Conservation (phyloP, 2,113 vertebrate species). For the Leiothrix lutea region DNA sequence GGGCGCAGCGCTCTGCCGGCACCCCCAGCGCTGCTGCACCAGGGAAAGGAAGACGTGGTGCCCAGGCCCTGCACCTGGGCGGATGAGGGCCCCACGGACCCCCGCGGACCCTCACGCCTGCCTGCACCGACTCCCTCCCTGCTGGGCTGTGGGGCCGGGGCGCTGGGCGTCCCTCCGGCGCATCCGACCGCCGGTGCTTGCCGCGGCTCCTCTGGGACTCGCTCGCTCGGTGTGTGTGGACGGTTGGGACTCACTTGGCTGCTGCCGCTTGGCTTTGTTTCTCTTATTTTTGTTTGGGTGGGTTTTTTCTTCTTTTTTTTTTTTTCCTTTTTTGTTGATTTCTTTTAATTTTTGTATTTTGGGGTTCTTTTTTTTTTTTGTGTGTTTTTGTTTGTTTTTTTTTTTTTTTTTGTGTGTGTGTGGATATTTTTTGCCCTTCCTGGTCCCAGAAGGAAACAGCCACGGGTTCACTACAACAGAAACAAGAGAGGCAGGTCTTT, state of each 20-base stretch:
- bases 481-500: slow-evolving; percentile 70
- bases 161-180: not conserved
- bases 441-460: slow-evolving; percentile 73
- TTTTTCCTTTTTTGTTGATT: not conserved
- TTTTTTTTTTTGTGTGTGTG: not conserved
- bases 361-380: no score
- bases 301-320: no score
- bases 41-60: slow-evolving; percentile 57
- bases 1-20: not conserved
- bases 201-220: slow-evolving; percentile 44
- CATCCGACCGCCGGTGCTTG: not conserved
- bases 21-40: not conserved
- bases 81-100: not conserved
- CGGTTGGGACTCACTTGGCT: slow-evolving; percentile 50
- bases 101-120: not conserved
- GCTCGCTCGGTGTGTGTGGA: slow-evolving; percentile 51
- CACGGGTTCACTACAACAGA: slow-evolving; percentile 78
- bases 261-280: slow-evolving; percentile 59
- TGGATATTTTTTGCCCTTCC: slow-evolving; percentile 75
- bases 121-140: not conserved
- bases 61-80: not conserved
- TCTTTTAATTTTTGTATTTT: slow-evolving; percentile 38
- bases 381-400: no score
- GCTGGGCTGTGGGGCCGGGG: not conserved
- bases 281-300: not conserved